Conservation (phyloP, 2,113 vertebrate genomes). For the Diphyllodes magnificus region DNA sequence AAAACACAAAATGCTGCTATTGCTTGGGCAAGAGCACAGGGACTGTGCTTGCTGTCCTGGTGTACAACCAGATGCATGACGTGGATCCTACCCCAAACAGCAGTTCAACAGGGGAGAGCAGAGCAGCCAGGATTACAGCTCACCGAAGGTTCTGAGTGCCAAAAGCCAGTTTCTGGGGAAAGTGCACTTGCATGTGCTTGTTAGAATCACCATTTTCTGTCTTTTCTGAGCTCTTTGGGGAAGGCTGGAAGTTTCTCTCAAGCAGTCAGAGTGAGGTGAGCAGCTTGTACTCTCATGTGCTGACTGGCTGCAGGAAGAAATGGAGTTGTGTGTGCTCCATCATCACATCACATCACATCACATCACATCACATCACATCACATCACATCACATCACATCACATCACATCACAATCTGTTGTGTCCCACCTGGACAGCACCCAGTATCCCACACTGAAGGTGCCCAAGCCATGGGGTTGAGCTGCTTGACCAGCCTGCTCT, state of each 20-base stretch:
- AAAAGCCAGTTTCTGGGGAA: neutral
- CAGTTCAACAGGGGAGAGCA: neutral
- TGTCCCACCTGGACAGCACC: neutral
- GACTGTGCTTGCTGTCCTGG: neutral
- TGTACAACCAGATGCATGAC: fast-evolving
- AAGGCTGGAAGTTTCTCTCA: neutral
- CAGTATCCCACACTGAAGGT: neutral
- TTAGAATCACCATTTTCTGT: neutral
- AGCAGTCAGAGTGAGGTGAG: neutral
- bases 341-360: too few species aligned
- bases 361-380: neutral
- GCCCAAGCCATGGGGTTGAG: neutral
- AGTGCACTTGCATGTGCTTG: neutral
- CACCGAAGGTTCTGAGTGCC: neutral
- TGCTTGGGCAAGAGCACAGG: neutral
- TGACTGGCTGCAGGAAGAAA: neutral
- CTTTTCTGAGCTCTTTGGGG: neutral
- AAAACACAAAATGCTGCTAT: neutral
- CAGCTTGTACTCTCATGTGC: neutral
- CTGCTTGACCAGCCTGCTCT: neutral
- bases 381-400: neutral
- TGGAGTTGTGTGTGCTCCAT: neutral
- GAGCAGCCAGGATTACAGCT: neutral
- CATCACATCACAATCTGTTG: neutral
- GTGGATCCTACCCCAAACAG: neutral